Base-by-base conservation (phyloP, 2,888 invertebrate genomes). In the Patella pellucida region DNA sequence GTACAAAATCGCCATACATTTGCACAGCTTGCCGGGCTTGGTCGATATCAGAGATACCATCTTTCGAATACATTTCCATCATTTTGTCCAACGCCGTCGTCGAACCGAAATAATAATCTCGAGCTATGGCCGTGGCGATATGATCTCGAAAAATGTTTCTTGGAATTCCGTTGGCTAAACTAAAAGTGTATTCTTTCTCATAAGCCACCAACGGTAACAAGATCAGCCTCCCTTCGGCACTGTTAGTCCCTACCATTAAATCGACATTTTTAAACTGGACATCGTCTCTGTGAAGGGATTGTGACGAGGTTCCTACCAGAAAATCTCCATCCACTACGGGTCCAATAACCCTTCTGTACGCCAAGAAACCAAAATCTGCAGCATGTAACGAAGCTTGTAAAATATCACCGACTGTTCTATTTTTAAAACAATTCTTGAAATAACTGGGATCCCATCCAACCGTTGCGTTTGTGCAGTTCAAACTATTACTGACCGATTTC, bases 1-100 rank as follows among this genome's bases (percentile, higher is more conserved):
- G 76, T 76, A 78, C 76, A 74, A 78, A 76, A 56, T 78, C 78
- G 1, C 78, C 78, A 68, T 78, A 78, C 68, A 78, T 31, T 27
- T 76, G 41, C 16, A 78, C 78, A 41, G 76, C 74, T 31, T 68
- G 16, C 11, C 78, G 50, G 2, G 69, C 78, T 51, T 78, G 78
- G 2, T 71, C 74, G 5, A n/a, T n/a, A n/a, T 41, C 73, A 9
- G 71, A 52, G n/a, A 52, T 62, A 2, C n/a, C 52, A 0, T 5
- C n/a, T 16, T 23, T n/a, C 7, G 62, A 62, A n/a, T 62, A 62
- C 2, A 7, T 16, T 19, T 62, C 23, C 19, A 62, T n/a, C 1
- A 62, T 16, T 19, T 62, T 23, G 19, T 19, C 19, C 14, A 62
- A 12, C 3, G 69, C 52, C 11, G 15, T 23, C 62, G 15, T 62